Evolutionary conservation across 2,113 vertebrate species (phyloP), one percentile per base, ranked within the genome.

Genomic region (Calypte anna): DNA sequence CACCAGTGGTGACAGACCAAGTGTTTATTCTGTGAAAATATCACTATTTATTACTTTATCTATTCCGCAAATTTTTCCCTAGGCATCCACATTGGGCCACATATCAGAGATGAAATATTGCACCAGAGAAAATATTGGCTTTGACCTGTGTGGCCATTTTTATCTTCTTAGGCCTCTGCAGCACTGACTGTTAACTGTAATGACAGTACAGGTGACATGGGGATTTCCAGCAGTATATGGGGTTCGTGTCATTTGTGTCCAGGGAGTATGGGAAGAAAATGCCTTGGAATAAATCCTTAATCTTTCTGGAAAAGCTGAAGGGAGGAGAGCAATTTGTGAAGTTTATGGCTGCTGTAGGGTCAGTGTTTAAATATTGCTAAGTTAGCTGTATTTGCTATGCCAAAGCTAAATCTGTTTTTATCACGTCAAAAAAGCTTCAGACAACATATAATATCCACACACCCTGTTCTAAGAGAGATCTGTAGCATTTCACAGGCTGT

Each of bases 301-400:
- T 76, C 40, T 64, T 87, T 85, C 67, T 96, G 78, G 30, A 23
- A 79, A 92, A 72, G 44, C 66, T 87, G 77, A 82, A 85, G 17
- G 24, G 38, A 82, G 33, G 40, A n/a, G 62, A 69, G 50, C 81
- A 87, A 50, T 82, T 72, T 68, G 38, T 81, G 66, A 84, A 22
- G 81, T 82, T 82, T 91, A 36, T 85, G 54, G 36, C 53, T 77
- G 40, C 53, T 77, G 69, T 48, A 75, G 66, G 57, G 53, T n/a
- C 84, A 40, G 17, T n/a, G 61, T 85, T 78, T 68, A 59, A 83
- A n/a, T 33, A 24, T 13, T 68, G 10, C 51, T 55, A 80, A 81
- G 82, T n/a, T 67, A 79, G 38, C 28, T 83, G 15, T 58, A 31
- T 83, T 79, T 61, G 44, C 66, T 76, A 5, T 72, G 66, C 50